Evolutionary conservation across 2,113 vertebrate genomes (phyloP).

Genomic region (Phyllostomus hastatus): DNA sequence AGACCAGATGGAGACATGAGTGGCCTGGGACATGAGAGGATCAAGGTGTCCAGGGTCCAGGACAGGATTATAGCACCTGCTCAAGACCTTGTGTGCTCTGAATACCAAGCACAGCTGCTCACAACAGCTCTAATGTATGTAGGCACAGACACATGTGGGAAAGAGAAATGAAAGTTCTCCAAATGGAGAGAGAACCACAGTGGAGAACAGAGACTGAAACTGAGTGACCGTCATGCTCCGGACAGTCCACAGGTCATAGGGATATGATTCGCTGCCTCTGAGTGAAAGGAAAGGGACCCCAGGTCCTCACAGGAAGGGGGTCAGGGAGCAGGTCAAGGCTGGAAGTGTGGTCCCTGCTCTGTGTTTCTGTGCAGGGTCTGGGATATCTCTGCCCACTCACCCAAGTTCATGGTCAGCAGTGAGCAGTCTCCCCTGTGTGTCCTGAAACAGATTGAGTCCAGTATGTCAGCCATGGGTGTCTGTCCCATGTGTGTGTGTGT

Average conservation of each 20-base stretch:
- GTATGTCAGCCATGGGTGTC: accelerated
- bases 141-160: accelerated
- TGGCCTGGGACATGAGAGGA: accelerated
- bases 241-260: too few relatives aligned
- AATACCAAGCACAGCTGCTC: accelerated
- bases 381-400: background rate
- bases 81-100: accelerated
- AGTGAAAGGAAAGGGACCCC: too few relatives aligned
- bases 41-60: too few relatives aligned
- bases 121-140: accelerated
- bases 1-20: too few relatives aligned
- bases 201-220: accelerated
- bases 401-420: background rate
- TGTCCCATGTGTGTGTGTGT: background rate
- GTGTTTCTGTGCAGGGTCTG: background rate
- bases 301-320: accelerated
- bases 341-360: too few relatives aligned
- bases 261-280: too few relatives aligned
- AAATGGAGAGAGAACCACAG: accelerated
- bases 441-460: too few relatives aligned
- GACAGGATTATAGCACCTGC: accelerated
- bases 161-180: background rate
- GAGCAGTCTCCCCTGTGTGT: background rate
- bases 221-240: too few relatives aligned
- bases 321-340: background rate